phyloP scores from a whole-genome alignment of 2,113 vertebrate genomes.

The Diadophis punctatus region DNA sequence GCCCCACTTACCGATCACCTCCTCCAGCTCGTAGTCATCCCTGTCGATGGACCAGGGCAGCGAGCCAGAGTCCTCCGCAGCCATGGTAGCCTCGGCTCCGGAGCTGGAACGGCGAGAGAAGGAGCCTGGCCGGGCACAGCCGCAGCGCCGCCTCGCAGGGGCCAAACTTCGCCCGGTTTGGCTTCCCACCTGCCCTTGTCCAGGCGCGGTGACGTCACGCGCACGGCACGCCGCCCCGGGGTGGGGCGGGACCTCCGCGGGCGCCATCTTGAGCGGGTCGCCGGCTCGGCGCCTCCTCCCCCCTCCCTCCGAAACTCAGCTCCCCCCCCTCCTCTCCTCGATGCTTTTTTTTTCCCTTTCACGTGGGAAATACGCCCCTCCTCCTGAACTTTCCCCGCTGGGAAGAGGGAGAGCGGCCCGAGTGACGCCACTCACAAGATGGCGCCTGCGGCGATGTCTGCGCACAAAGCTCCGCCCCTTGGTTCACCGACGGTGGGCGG shows the following conservation, averaged over 20 bases:
- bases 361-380: not conserved
- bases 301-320: too few species aligned
- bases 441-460: slow-evolving; percentile 13
- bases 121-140: not conserved
- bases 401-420: rapidly evolving
- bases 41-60: slow-evolving; percentile 89
- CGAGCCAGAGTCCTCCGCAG: slow-evolving; percentile 80
- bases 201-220: slow-evolving; percentile 60
- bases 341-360: not conserved
- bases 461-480: not conserved
- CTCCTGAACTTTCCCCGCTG: not conserved
- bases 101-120: not conserved
- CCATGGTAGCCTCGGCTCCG: slow-evolving; percentile 62
- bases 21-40: slow-evolving; percentile 90
- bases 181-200: slow-evolving; percentile 40
- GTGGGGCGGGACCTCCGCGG: not conserved
- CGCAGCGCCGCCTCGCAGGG: slow-evolving; percentile 11
- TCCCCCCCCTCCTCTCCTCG: not conserved
- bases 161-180: slow-evolving; percentile 42
- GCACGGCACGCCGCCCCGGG: slow-evolving; percentile 15
- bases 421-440: slow-evolving; percentile 52
- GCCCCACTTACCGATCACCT: slow-evolving; percentile 83
- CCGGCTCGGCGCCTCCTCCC: rapidly evolving
- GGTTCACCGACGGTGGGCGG: rapidly evolving
- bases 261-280: slow-evolving; percentile 57